phyloP scores from a whole-genome alignment of 2,797 vertebrate species.

The Psittacula echo region DNA sequence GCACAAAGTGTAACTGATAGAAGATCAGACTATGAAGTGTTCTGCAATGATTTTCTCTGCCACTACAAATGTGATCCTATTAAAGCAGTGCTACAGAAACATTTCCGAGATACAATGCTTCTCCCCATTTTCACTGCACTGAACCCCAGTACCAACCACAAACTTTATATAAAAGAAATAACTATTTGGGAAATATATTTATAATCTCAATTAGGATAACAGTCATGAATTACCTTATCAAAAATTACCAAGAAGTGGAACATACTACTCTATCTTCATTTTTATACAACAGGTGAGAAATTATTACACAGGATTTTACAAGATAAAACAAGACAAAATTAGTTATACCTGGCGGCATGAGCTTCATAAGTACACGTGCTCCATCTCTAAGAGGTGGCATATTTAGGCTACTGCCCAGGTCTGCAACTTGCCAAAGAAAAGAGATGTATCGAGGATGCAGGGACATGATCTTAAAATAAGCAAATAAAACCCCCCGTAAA shows the following conservation, averaged over 20 bases:
- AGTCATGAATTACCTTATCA: not conserved
- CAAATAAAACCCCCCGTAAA: not conserved
- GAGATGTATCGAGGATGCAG: slow-evolving; percentile 98
- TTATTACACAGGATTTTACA: not conserved
- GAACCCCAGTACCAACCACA: not conserved
- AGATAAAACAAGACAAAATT: not conserved
- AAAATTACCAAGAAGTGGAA: not conserved
- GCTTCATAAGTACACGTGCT: slow-evolving; percentile 97
- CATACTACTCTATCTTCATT: not conserved
- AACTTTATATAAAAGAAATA: not conserved
- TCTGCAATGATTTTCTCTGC: not conserved
- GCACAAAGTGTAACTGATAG: not conserved
- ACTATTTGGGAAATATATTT: not conserved
- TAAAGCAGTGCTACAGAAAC: not conserved
- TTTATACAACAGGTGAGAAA: not conserved
- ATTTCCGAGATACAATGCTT: not conserved
- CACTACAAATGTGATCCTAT: not conserved
- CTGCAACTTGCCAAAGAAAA: slow-evolving; percentile 99
- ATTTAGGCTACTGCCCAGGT: slow-evolving; percentile 95
- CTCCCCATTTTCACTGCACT: not conserved
- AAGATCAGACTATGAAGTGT: not conserved
- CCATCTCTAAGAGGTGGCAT: slow-evolving; percentile 98
- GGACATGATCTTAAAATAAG: slow-evolving; percentile 94
- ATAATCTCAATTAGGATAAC: not conserved
- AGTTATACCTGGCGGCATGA: slow-evolving; percentile 95